Conservation (phyloP, 2,888 invertebrate species). For the Polyploca ridens region DNA sequence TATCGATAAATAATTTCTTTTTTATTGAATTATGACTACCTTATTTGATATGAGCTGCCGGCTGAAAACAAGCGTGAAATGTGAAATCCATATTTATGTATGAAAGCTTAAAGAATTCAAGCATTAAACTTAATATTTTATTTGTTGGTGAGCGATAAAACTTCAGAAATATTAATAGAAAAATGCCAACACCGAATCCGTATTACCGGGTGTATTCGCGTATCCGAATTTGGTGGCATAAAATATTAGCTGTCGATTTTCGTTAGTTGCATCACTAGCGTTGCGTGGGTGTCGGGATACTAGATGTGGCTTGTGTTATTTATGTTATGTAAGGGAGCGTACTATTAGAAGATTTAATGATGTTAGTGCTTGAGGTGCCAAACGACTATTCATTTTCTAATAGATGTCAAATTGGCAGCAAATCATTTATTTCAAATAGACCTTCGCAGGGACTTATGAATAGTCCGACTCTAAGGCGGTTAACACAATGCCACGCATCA, state of each 20-base stretch:
- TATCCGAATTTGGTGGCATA: slow-evolving; percentile 49
- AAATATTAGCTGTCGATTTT: slow-evolving; percentile 70
- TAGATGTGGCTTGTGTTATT: slow-evolving; percentile 37
- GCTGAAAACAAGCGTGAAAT: background rate
- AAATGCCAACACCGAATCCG: slow-evolving; percentile 33
- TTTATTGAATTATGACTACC: too few species aligned
- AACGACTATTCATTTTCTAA: too few species aligned
- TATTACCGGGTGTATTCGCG: slow-evolving; percentile 39
- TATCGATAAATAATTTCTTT: too few species aligned
- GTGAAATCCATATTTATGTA: background rate
- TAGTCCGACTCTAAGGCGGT: too few species aligned
- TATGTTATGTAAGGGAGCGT: background rate
- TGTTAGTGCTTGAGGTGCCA: too few species aligned
- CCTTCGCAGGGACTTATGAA: too few species aligned
- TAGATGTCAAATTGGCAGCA: too few species aligned
- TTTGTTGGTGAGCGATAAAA: slow-evolving; percentile 13
- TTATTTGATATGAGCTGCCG: background rate
- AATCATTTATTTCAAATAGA: too few species aligned
- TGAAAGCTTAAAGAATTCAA: background rate
- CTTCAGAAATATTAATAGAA: slow-evolving; percentile 53
- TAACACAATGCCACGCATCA: too few species aligned
- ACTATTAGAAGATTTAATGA: background rate
- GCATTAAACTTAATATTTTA: slow-evolving; percentile 31
- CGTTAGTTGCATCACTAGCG: slow-evolving; percentile 65
- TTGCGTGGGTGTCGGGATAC: slow-evolving; percentile 16